Evolutionary conservation across 2,797 vertebrate genomes (phyloP), one percentile per base, ranked within the genome.

Genomic region (Nothura maculosa): DNA sequence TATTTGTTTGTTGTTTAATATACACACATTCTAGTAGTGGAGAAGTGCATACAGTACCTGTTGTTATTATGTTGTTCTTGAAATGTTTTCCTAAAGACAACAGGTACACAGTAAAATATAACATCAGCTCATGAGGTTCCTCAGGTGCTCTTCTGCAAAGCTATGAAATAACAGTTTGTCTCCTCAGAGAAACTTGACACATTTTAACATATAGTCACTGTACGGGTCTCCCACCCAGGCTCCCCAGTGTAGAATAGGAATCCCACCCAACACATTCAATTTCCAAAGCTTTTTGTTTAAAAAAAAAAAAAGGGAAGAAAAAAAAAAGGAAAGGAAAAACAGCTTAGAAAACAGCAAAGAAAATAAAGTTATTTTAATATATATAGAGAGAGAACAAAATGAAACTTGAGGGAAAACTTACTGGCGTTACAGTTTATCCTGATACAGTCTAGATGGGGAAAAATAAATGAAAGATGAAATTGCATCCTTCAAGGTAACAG

Each of bases 391-490:
- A 98, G 97, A 99, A 98, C 98, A 99, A 99, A 99, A 99, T 99
- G 98, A 99, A 99, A 99, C 99, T 99, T 99, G 99, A 99, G 98
- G 99, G 98, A 98, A 98, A 99, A 99, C 99, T 99, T 99, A 99
- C 99, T 99, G 99, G 99, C 98, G 99, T 99, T 99, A 99, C 99
- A 99, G 99, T 99, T 99, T 99, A 99, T 99, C 99, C 99, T 99
- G 99, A 99, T 99, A 99, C 99, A 99, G 99, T 99, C 99, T 99
- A 99, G 99, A 99, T 99, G 99, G 99, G 99, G 99, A 99, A 99
- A 99, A 99, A 99, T 99, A 99, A 99, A 99, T 99, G 99, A 99
- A 99, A 99, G 99, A 99, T 99, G 99, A 99, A 99, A 99, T 99
- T 99, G 99, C 99, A 99, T 99, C 99, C 99, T 99, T 99, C 99